Percentiles rank a stretch among this genome's conserved stretches.
These are phyloP conservation scores for Peromyscus aztecus DNA, from an alignment of 2,797 vertebrate species.

Conservation along the genomic window DNA sequence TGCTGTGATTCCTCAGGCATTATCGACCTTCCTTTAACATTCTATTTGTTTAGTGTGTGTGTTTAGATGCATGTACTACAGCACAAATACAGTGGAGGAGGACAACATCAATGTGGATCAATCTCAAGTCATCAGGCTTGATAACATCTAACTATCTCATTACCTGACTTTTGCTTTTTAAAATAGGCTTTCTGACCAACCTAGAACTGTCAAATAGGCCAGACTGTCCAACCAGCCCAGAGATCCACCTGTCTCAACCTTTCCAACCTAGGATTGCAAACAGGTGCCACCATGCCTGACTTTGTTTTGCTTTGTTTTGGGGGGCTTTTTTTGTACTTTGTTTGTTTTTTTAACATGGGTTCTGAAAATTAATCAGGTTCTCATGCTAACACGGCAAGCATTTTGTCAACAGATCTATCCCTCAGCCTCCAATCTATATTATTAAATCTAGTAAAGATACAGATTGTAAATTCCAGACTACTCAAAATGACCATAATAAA, in stretches of 20 bases:
- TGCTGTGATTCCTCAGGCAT: not conserved
- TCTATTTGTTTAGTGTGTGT: not conserved
- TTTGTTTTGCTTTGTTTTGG: not conserved
- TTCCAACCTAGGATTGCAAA: not conserved
- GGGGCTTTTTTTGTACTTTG: not conserved
- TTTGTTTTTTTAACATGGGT: too few species aligned
- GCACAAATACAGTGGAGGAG: not conserved
- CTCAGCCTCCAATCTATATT: not conserved
- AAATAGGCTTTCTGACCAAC: not conserved
- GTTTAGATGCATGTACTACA: not conserved
- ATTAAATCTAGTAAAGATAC: constrained; percentile 40
- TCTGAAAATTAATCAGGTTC: not conserved
- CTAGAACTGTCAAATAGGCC: not conserved
- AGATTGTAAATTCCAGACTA: constrained; percentile 18
- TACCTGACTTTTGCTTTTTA: not conserved
- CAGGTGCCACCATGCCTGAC: not conserved
- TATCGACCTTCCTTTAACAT: not conserved
- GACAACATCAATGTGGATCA: not conserved
- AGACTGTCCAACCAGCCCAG: not conserved
- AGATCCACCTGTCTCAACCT: not conserved
- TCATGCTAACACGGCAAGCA: not conserved
- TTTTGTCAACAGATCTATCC: not conserved
- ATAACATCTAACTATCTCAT: not conserved
- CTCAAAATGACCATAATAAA: constrained; percentile 22
- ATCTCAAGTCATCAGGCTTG: not conserved